Conservation (phyloP, 2,113 vertebrate genomes). For the Macrotus californicus region DNA sequence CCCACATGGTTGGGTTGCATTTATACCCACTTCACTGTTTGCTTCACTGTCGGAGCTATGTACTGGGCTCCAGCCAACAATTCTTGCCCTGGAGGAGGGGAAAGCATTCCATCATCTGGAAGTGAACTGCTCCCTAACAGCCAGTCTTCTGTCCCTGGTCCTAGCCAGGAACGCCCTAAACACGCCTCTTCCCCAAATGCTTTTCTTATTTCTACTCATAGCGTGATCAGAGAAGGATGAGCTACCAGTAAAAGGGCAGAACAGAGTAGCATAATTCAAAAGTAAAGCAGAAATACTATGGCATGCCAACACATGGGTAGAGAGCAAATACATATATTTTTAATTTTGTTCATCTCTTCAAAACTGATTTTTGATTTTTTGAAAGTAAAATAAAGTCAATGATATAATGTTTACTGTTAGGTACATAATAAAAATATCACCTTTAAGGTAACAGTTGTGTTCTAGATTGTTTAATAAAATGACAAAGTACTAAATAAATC, state of each 20-base stretch:
- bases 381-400: not conserved
- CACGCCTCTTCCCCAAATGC: not conserved
- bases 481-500: not conserved
- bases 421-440: not conserved
- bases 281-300: not conserved
- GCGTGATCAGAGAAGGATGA: not conserved
- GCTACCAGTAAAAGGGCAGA: not conserved
- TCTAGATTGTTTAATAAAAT: not conserved
- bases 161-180: not conserved
- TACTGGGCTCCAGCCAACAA: not conserved
- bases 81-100: not conserved
- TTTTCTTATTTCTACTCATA: not conserved
- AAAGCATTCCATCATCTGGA: not conserved
- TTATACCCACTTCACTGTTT: not conserved
- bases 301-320: not conserved
- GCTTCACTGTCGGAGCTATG: not conserved
- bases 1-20: not conserved
- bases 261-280: not conserved
- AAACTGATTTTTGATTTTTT: conserved; percentile 13
- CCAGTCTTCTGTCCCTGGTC: not conserved
- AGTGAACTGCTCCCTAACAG: not conserved
- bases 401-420: not conserved
- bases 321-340: not conserved
- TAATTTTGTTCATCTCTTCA: conserved; percentile 1
- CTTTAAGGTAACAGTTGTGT: not conserved